Evolutionary conservation across 2,888 invertebrate species (phyloP).

Genomic region (Eupithecia vulgata): DNA sequence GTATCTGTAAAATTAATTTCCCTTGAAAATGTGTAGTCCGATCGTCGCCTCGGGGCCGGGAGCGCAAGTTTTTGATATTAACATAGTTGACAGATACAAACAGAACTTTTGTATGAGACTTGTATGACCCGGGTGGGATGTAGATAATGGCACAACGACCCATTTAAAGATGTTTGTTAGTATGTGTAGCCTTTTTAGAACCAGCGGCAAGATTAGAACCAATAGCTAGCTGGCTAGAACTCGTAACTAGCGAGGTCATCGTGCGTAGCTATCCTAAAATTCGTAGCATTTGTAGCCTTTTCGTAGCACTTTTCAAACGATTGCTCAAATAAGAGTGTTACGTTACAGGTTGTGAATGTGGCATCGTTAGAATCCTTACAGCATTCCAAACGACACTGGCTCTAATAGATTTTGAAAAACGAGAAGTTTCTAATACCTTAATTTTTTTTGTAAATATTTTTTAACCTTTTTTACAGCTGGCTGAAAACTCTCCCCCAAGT

Average conservation of each 20-base stretch:
- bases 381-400: no score
- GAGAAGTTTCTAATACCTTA: no score
- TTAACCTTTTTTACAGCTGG: neutral
- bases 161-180: neutral
- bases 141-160: neutral
- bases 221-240: no score
- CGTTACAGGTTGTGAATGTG: neutral
- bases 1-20: slow-evolving; percentile 49
- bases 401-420: no score
- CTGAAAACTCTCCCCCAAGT: neutral
- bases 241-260: no score
- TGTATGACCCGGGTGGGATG: neutral
- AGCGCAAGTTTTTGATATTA: slow-evolving; percentile 46
- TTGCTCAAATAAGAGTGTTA: neutral
- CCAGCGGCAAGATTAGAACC: neutral
- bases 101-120: slow-evolving; percentile 19
- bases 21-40: slow-evolving; percentile 44
- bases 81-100: slow-evolving; percentile 48
- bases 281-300: neutral
- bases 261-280: neutral
- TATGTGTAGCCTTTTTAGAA: neutral
- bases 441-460: neutral
- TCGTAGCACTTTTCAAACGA: neutral
- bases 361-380: no score
- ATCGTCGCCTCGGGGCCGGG: slow-evolving; percentile 45